Evolutionary conservation across 2,888 invertebrate species (phyloP), one percentile per base, ranked within the genome.

Genomic region (Melinaea marsaeus): DNA sequence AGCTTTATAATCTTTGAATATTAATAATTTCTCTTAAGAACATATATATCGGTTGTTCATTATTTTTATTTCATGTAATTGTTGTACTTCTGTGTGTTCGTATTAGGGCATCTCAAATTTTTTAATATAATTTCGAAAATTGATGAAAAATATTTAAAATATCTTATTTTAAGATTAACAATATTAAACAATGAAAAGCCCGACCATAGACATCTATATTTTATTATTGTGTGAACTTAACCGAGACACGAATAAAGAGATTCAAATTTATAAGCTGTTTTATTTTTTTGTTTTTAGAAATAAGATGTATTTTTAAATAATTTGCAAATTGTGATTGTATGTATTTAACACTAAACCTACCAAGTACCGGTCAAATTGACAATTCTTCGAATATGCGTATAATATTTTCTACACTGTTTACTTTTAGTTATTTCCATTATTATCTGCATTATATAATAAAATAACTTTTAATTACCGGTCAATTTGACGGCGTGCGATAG

Each of bases 121-220:
- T 9, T 42, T 3, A 42, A 37, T 7, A 42, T 9, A 3, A 9
- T 42, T 42, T 9, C 9, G 42, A 42, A 9, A 42, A 42, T 9
- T 42, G 7, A 37, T 42, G 9, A 42, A 9, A 42, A 22, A 48
- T 4, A 48, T 51, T n/a, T 32, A 32, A 32, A 51, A 7, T 7
- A 32, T 51, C 9, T 51, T 1, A 1, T 22, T 51, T 51, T 51
- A 51, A 9, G 42, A 9, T 42, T 42, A 51, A 9, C 32, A 9
- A 51, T 48, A 22, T 51, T 32, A 67, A 74, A 73, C 71, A 63
- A 63, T 58, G 70, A 72, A 63, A 74, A 77, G 74, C 74, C 71
- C 75, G 79, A 81, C 83, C 80, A n/a, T n/a, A 83, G 75, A 74
- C 70, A 77, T 78, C 11, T 42, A 42, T 79, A 79, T 75, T 77